These are phyloP conservation scores for Agrochola litura DNA, from an alignment of 2,888 invertebrate species.

Conservation along the genomic window DNA sequence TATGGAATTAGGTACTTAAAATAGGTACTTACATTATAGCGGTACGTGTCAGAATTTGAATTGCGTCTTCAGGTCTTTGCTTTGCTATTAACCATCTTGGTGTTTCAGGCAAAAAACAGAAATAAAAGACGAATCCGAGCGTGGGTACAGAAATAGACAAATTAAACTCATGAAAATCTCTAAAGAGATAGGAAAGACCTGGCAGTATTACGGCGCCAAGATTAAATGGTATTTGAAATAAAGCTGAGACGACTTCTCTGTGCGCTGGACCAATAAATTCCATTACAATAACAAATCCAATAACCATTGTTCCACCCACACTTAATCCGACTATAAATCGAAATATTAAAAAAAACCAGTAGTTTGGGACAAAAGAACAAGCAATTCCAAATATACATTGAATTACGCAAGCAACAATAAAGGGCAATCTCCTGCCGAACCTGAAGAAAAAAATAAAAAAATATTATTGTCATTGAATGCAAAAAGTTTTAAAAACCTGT, in stretches of 20 bases:
- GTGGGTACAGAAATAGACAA: constrained; percentile 91
- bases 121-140: constrained; percentile 91
- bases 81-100: constrained; percentile 95
- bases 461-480: background rate
- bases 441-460: constrained; percentile 83
- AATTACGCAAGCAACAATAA: constrained; percentile 93
- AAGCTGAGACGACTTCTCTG: constrained; percentile 90
- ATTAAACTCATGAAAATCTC: constrained; percentile 92
- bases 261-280: constrained; percentile 91
- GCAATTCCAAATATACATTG: constrained; percentile 92
- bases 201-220: constrained; percentile 92
- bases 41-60: constrained; percentile 91
- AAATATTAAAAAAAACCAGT: constrained; percentile 91
- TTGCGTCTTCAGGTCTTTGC: constrained; percentile 92
- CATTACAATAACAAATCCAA: constrained; percentile 91
- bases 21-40: constrained; percentile 87
- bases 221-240: constrained; percentile 93
- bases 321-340: constrained; percentile 93
- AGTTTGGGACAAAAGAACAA: constrained; percentile 92
- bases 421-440: constrained; percentile 93
- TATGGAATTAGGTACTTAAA: background rate
- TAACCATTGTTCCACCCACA: constrained; percentile 95
- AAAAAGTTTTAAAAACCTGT: background rate
- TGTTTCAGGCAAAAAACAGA: constrained; percentile 94
- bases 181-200: constrained; percentile 91